A percentile compares a stretch with the other conserved stretches of the same genome.
phyloP scores from a whole-genome alignment of 1,140 invertebrate species.

The Laupala kohalensis region DNA sequence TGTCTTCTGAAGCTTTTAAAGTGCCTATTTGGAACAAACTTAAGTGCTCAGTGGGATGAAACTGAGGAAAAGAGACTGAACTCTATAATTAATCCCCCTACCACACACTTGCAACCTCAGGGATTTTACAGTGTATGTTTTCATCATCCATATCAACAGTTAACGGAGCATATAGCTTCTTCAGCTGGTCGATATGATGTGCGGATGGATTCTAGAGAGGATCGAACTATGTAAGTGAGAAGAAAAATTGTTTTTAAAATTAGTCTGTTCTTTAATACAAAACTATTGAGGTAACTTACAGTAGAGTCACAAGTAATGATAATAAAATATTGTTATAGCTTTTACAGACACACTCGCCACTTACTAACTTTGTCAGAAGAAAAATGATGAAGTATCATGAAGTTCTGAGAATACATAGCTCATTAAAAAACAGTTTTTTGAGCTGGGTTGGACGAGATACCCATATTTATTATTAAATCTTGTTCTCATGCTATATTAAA shows the following conservation, averaged over 20 bases:
- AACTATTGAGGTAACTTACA: too few relatives aligned
- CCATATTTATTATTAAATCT: too few relatives aligned
- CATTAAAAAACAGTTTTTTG: too few relatives aligned
- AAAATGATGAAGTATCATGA: too few relatives aligned
- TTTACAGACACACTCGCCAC: too few relatives aligned
- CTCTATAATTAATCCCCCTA: not conserved
- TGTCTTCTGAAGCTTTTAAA: constrained; percentile 49
- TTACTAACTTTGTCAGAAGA: too few relatives aligned
- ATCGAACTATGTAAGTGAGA: constrained; percentile 15
- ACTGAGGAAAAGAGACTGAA: constrained; percentile 6
- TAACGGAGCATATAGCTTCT: constrained; percentile 21
- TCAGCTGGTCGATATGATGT: constrained; percentile 21
- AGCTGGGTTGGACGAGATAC: too few relatives aligned
- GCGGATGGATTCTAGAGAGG: constrained; percentile 14
- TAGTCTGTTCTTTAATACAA: too few relatives aligned
- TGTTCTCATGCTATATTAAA: too few relatives aligned
- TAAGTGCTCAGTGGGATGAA: constrained; percentile 47
- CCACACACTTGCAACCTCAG: not conserved
- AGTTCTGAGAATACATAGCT: too few relatives aligned
- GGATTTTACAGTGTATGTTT: constrained; percentile 16
- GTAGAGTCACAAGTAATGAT: too few relatives aligned
- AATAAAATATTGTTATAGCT: too few relatives aligned
- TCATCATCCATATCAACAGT: constrained; percentile 23
- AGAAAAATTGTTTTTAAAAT: constrained; percentile 26
- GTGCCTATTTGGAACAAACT: constrained; percentile 68